These are phyloP conservation scores for Origma solitaria DNA, from an alignment of 2,113 vertebrate species.

Conservation along the genomic window DNA sequence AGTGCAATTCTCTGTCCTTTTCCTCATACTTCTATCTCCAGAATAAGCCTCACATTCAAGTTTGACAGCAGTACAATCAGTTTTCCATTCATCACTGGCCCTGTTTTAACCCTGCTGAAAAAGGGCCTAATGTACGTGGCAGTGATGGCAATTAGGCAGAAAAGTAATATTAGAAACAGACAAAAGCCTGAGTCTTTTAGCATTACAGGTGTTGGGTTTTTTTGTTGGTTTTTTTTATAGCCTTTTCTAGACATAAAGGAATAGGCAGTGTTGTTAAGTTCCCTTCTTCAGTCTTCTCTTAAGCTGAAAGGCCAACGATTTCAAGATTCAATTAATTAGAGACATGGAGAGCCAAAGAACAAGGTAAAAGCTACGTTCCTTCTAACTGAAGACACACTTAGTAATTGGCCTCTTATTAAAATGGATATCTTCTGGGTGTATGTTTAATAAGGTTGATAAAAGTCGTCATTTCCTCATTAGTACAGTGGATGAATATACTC, in stretches of 20 bases:
- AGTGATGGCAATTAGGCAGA: slow-evolving; percentile 96
- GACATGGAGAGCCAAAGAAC: slow-evolving; percentile 80
- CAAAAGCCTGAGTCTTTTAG: slow-evolving; percentile 94
- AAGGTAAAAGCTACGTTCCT: slow-evolving; percentile 81
- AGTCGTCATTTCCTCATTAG: slow-evolving; percentile 81
- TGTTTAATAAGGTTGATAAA: slow-evolving; percentile 83
- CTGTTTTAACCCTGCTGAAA: slow-evolving; percentile 97
- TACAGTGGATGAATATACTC: slow-evolving; percentile 67
- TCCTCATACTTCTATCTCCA: slow-evolving; percentile 92
- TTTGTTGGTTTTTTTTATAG: slow-evolving; percentile 60
- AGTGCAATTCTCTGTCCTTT: slow-evolving; percentile 96
- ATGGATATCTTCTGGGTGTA: slow-evolving; percentile 78
- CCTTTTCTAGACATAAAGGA: slow-evolving; percentile 80
- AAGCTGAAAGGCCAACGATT: slow-evolving; percentile 82
- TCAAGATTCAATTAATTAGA: slow-evolving; percentile 87
- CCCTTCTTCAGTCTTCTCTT: slow-evolving; percentile 81
- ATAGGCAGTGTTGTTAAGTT: slow-evolving; percentile 83
- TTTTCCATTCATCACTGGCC: slow-evolving; percentile 98
- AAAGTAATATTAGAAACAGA: slow-evolving; percentile 98
- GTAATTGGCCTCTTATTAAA: slow-evolving; percentile 84
- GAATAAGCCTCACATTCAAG: slow-evolving; percentile 97
- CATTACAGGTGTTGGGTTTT: slow-evolving; percentile 83
- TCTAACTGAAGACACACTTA: slow-evolving; percentile 82
- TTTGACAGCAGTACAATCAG: slow-evolving; percentile 99
- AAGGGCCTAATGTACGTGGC: slow-evolving; percentile 91